Percentiles rank a stretch among this genome's conserved stretches.
Evolutionary conservation across 2,113 vertebrate genomes (phyloP).

Genomic region (Pseudois nayaur): DNA sequence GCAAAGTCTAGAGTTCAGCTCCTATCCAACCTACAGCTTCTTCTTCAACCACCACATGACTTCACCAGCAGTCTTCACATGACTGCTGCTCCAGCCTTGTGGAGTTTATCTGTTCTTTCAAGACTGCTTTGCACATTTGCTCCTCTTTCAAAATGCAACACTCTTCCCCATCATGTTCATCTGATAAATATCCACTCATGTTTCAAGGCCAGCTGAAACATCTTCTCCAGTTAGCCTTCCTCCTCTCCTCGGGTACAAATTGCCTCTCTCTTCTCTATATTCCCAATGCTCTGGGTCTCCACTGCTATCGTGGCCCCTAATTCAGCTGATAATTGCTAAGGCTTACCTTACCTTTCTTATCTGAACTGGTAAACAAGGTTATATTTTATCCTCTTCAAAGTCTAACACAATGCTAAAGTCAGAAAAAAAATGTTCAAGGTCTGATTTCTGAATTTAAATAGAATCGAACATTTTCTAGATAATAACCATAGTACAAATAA

Average conservation of each 20-base stretch:
- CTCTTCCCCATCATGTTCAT: background rate
- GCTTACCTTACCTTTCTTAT: background rate
- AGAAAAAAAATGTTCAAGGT: background rate
- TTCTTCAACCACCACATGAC: background rate
- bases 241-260: background rate
- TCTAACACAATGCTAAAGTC: background rate
- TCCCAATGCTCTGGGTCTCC: background rate
- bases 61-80: accelerated
- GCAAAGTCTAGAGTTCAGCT: background rate
- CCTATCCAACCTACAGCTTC: background rate
- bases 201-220: background rate
- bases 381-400: background rate
- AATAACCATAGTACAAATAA: background rate
- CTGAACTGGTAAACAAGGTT: background rate
- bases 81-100: background rate
- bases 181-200: background rate
- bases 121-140: background rate
- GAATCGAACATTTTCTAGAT: background rate
- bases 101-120: background rate
- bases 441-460: background rate
- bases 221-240: background rate
- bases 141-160: background rate
- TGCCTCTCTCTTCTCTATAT: background rate
- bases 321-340: too few relatives aligned
- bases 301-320: background rate